A percentile compares a stretch with the other conserved stretches of the same genome.
phyloP scores from a whole-genome alignment of 2,888 invertebrate species.

The Caenorhabditis virilis region DNA sequence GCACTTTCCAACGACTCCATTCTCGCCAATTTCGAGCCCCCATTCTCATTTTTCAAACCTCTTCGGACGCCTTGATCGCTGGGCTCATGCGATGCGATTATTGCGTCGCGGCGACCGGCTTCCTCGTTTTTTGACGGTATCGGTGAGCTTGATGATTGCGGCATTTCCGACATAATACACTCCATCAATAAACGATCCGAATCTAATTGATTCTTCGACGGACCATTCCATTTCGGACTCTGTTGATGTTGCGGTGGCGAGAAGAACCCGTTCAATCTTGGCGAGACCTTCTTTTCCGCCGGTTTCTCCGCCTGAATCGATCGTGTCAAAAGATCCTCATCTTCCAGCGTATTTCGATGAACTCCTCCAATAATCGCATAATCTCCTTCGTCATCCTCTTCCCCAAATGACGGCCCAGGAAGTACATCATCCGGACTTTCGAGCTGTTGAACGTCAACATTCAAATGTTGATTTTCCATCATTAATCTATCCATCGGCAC shows the following conservation, averaged over 20 bases:
- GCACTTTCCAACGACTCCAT: slow-evolving; percentile 27
- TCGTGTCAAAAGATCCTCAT: slow-evolving; percentile 29
- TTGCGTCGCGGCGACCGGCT: slow-evolving; percentile 41
- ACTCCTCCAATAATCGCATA: slow-evolving; percentile 20
- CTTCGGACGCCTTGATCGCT: slow-evolving; percentile 20
- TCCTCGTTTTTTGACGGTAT: slow-evolving; percentile 45
- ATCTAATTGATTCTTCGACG: background rate
- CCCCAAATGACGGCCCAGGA: slow-evolving; percentile 18
- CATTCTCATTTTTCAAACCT: background rate
- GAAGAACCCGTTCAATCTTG: slow-evolving; percentile 29
- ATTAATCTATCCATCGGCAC: no score
- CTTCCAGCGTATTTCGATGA: slow-evolving; percentile 2
- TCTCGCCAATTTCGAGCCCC: slow-evolving; percentile 16
- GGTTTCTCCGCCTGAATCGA: slow-evolving; percentile 45
- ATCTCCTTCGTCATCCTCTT: slow-evolving; percentile 32
- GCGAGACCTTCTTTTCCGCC: slow-evolving; percentile 20
- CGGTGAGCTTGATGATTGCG: background rate
- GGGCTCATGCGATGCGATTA: slow-evolving; percentile 31
- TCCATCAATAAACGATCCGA: slow-evolving; percentile 32
- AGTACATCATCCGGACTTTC: slow-evolving; percentile 29
- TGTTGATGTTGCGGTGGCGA: slow-evolving; percentile 6
- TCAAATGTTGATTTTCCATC: background rate
- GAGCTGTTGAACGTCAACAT: slow-evolving; percentile 3
- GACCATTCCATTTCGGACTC: no score
- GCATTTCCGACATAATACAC: slow-evolving; percentile 35